phyloP scores from a whole-genome alignment of 2,888 invertebrate species.

The Minunthozetes semirufus region DNA sequence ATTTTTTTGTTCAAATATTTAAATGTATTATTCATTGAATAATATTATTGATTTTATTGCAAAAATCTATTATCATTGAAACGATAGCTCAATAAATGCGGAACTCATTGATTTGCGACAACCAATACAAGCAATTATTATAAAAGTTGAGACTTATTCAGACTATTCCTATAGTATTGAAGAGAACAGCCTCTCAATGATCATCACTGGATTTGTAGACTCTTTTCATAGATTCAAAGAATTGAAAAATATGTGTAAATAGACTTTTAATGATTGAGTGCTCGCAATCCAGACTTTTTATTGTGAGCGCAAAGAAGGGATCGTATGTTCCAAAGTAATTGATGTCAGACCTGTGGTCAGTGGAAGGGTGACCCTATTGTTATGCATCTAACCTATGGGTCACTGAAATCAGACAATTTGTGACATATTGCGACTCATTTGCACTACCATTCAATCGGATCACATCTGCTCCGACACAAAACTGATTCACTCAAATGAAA shows the following conservation, averaged over 20 bases:
- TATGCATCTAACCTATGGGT: not conserved
- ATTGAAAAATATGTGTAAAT: not conserved
- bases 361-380: not conserved
- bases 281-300: not conserved
- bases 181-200: too few species aligned
- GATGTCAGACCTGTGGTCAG: not conserved
- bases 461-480: not conserved
- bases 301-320: not conserved
- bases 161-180: too few species aligned
- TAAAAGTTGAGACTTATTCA: too few species aligned
- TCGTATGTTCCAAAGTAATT: not conserved
- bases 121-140: too few species aligned
- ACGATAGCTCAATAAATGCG: too few species aligned
- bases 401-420: not conserved
- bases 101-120: too few species aligned
- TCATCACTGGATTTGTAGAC: too few species aligned
- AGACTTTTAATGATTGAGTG: not conserved
- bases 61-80: too few species aligned
- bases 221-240: too few species aligned
- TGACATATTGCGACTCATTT: not conserved
- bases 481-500: not conserved
- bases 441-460: not conserved
- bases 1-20: too few species aligned
- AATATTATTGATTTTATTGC: too few species aligned
- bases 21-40: too few species aligned